Evolutionary conservation across 2,797 vertebrate species (phyloP), one percentile per base, ranked within the genome.

Genomic region (Sandelia bainsii): DNA sequence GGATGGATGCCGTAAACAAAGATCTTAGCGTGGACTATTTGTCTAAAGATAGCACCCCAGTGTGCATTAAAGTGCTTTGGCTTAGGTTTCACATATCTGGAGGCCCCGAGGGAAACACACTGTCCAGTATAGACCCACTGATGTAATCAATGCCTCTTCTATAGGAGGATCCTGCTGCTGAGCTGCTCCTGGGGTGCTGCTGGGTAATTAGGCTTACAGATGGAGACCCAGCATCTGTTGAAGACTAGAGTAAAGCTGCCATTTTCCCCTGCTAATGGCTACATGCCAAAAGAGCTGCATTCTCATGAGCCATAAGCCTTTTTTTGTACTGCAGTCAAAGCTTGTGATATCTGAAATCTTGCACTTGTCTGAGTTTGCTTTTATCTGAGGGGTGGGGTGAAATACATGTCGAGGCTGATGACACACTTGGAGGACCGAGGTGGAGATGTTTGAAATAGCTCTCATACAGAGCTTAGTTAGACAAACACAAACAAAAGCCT

Each of bases 131-230:
- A 81, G 80, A 87, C 69, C 74, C 70, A 84, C 61, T 64, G 81
- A 85, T 87, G 83, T 82, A 91, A 91, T 87, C 81, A 83, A 87
- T 84, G 76, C 72, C 79, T 58, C 73, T 61, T 81, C 86, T 87
- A 87, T 86, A 90, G 84, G 83, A 83, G 77, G 78, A 77, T 67
- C 77, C 75, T 77, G 62, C 76, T 74, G 69, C 80, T 79, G 78
- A 81, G 58, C 78, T 62, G 66, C 81, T 90, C 73, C 82, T 72
- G 56, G 79, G 81, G 83, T 86, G 72, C 85, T 90, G 78, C 77
- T 77, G 81, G 69, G 72, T 90, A 87, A 88, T 91, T 92, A 89
- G 77, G 70, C 84, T 75, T 84, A 80, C 81, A 90, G 82, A 91
- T 80, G 81, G 87, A 90, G 79, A 85, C 77, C 57, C 70, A 82